These are phyloP conservation scores for Melitaea athalia DNA, from an alignment of 2,888 invertebrate species.

Conservation along the genomic window DNA sequence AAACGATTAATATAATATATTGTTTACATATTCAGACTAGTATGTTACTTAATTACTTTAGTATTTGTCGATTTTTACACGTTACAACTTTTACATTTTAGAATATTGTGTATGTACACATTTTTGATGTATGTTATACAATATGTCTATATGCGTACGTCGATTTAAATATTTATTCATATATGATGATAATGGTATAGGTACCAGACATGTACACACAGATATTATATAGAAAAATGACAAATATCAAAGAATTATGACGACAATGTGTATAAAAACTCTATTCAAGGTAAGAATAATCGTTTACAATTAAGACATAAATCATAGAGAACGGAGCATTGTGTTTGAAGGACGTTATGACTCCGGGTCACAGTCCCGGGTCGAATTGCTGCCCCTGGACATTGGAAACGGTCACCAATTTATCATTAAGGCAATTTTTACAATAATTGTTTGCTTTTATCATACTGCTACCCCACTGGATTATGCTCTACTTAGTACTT, in stretches of 20 bases:
- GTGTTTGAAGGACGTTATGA: conserved; percentile 78
- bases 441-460: conserved; percentile 78
- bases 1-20: no score
- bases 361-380: conserved; percentile 67
- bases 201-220: conserved; percentile 21
- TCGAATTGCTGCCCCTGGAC: conserved; percentile 69
- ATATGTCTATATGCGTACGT: no score
- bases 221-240: conserved; percentile 20
- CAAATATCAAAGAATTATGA: conserved; percentile 63
- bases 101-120: no score
- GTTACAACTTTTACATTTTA: no score
- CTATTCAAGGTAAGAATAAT: conserved; percentile 64
- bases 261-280: conserved; percentile 60
- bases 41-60: no score
- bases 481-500: conserved; percentile 57
- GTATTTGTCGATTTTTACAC: no score
- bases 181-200: no score
- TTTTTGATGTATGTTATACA: no score
- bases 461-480: conserved; percentile 41
- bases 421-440: conserved; percentile 82
- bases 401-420: conserved; percentile 80
- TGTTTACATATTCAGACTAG: no score
- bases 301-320: conserved; percentile 76
- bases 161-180: no score
- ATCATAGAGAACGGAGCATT: conserved; percentile 74